A percentile compares a stretch with the other conserved stretches of the same genome.
These are phyloP conservation scores for Sylvia atricapilla DNA, from an alignment of 2,113 vertebrate species.

Conservation along the genomic window DNA sequence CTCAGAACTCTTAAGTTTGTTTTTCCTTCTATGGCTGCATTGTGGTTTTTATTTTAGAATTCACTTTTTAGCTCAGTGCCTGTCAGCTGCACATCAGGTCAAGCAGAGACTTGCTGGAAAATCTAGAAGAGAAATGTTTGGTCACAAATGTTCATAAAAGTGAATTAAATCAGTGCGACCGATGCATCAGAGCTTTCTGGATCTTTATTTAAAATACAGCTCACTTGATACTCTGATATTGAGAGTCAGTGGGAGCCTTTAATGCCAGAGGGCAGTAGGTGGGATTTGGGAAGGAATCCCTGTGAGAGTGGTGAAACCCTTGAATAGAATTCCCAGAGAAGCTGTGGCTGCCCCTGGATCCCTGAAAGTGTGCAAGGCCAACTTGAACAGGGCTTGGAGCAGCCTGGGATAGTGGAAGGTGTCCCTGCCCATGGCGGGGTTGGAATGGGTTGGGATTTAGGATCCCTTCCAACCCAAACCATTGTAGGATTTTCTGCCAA, in stretches of 20 bases:
- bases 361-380: background rate
- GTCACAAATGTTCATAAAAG: background rate
- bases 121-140: background rate
- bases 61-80: background rate
- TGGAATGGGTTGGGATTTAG: background rate
- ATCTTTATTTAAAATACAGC: background rate
- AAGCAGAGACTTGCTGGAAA: background rate
- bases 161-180: background rate
- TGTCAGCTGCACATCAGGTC: background rate
- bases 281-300: background rate
- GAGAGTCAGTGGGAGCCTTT: background rate
- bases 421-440: background rate
- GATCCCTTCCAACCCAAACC: background rate
- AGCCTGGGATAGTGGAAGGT: rapidly evolving
- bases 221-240: background rate
- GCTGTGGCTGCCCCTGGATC: background rate
- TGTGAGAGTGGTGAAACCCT: background rate
- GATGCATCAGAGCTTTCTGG: background rate
- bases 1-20: background rate
- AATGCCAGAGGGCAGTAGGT: background rate
- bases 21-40: rapidly evolving
- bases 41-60: background rate
- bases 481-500: background rate
- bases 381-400: background rate
- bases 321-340: background rate